Base-by-base conservation (phyloP, 2,113 vertebrate genomes). In the Cryptotis parvus region DNA sequence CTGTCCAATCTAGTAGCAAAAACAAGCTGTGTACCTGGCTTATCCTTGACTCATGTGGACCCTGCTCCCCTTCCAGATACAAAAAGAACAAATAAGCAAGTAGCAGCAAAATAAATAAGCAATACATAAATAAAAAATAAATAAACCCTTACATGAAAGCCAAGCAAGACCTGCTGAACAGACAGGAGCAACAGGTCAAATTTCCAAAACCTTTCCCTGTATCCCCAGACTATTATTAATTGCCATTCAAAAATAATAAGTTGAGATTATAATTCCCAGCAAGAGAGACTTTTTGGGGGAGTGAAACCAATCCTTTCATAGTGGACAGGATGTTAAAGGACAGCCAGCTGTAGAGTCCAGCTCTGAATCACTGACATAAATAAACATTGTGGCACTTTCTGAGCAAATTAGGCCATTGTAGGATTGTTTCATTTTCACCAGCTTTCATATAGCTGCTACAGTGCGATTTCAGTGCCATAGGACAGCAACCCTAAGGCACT, bases 141-240 rank as follows among this genome's bases (percentile, higher is more conserved):
- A 9, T 27, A 65, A 37, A 45, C 55, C 45, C 45, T 49, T 49
- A 92, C 76, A 49, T 31, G 16, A 33, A 27, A 70, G 31, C 11
- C 20, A 66, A 74, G 29, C 29, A 90, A 86, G 58, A 49, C 49
- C 69, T 82, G 70, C 29, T 72, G 22, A 72, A 66, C 69, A 93
- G 77, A 84, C 20, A 81, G 37, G 39, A 75, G 37, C 35, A 84
- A 89, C 15, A 58, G 55, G 26, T 65, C 29, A 65, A 65, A 14
- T 15, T 76, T 80, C 63, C 37, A 52, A 52, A 14, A 87, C 11
- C 15, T 29, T 29, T 24, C 72, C 72, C 26, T 16, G 3, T 16
- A 35, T 29, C 68, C 20, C 39, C 26, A 49, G 5, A 2, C n/a
- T 74, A 27, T 63, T 55, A 89, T 9, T 6, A 9, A 77, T 6